Conservation (phyloP, 2,113 vertebrate species). For the Upupa epops region DNA sequence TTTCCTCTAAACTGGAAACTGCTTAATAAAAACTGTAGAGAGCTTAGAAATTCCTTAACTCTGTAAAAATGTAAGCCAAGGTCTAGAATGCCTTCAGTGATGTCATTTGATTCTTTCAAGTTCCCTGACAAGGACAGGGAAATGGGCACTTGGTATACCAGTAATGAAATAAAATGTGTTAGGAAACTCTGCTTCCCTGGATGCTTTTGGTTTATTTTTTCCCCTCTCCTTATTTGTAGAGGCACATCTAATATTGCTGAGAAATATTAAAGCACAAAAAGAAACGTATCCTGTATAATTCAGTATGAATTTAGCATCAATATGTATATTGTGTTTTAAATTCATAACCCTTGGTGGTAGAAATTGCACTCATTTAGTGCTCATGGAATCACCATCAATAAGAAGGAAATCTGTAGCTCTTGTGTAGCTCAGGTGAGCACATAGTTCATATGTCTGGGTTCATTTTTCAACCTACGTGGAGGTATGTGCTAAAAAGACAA, state of each 20-base stretch:
- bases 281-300: neutral
- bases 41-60: slow-evolving; percentile 15
- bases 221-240: neutral
- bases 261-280: neutral
- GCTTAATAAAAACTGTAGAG: neutral
- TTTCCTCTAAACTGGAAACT: slow-evolving; percentile 5
- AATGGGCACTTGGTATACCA: neutral
- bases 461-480: neutral
- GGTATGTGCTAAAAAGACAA: neutral
- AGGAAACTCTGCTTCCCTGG: neutral
- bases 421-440: neutral
- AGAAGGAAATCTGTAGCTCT: neutral
- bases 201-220: neutral
- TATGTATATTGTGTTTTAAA: neutral
- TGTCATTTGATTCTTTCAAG: neutral
- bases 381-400: neutral
- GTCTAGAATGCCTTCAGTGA: neutral
- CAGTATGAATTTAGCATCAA: neutral
- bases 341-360: neutral
- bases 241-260: neutral
- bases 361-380: neutral
- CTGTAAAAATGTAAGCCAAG: neutral
- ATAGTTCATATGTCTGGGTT: neutral
- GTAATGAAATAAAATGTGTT: neutral
- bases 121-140: neutral